Percentiles rank a stretch among this genome's conserved stretches.
These are phyloP conservation scores for Euproctis similis DNA, from an alignment of 2,888 invertebrate genomes.

Conservation along the genomic window DNA sequence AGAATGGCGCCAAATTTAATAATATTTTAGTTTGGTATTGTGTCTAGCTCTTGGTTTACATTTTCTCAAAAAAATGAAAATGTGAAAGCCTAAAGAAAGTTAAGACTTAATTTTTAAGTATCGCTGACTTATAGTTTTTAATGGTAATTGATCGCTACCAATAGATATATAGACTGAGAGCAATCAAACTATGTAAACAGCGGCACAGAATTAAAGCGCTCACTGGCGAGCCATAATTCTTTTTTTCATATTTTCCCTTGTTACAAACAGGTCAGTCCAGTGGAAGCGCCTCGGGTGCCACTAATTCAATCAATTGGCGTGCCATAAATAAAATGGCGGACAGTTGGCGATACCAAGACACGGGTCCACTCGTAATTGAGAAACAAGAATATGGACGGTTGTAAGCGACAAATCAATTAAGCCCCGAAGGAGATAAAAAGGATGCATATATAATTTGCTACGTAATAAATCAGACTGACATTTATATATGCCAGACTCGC, in stretches of 20 bases:
- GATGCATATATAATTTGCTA: slow-evolving; percentile 57
- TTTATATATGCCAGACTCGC: slow-evolving; percentile 28
- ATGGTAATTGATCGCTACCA: too few species aligned
- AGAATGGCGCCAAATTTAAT: too few species aligned
- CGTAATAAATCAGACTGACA: slow-evolving; percentile 40
- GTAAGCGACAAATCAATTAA: slow-evolving; percentile 71
- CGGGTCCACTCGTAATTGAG: slow-evolving; percentile 62
- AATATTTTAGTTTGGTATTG: too few species aligned
- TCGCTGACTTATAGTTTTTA: too few species aligned
- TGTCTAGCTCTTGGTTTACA: too few species aligned
- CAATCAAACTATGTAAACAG: too few species aligned
- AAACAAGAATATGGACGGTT: slow-evolving; percentile 56
- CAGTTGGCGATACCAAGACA: slow-evolving; percentile 59
- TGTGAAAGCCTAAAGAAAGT: too few species aligned
- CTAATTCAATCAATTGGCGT: slow-evolving; percentile 72
- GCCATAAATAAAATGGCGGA: slow-evolving; percentile 66
- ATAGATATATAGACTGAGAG: too few species aligned
- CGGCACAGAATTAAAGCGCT: too few species aligned
- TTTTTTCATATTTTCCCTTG: slow-evolving; percentile 52
- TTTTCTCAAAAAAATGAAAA: too few species aligned
- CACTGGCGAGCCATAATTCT: too few species aligned
- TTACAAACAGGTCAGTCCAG: slow-evolving; percentile 50
- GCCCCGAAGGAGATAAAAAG: slow-evolving; percentile 58
- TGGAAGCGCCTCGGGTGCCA: slow-evolving; percentile 61
- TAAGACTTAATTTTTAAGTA: too few species aligned